phyloP scores from a whole-genome alignment of 2,797 vertebrate species.

The Onychomys leucogaster region DNA sequence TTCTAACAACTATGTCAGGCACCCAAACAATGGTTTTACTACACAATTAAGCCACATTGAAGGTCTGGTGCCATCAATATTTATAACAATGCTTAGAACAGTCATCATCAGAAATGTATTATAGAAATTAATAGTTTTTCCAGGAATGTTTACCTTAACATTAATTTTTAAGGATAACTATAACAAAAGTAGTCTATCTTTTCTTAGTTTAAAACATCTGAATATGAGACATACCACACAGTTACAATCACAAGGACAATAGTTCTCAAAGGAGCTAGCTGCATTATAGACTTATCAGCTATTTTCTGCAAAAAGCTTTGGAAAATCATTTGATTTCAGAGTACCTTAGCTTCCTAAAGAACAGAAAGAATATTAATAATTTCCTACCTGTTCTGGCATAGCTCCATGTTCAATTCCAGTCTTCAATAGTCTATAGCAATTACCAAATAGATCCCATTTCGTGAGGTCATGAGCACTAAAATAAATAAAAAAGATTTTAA shows the following conservation, averaged over 20 bases:
- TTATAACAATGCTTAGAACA: constrained; percentile 9
- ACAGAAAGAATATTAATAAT: constrained; percentile 39
- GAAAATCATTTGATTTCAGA: constrained; percentile 41
- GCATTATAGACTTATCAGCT: constrained; percentile 15
- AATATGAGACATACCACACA: background rate
- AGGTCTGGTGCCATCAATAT: constrained; percentile 5
- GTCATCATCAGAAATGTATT: constrained; percentile 9
- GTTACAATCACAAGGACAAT: constrained; percentile 26
- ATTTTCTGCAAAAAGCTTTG: constrained; percentile 37
- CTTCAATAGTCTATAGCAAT: constrained; percentile 98
- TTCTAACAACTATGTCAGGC: background rate
- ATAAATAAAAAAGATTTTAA: constrained; percentile 80
- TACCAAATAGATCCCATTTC: constrained; percentile 98
- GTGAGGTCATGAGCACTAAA: constrained; percentile 97
- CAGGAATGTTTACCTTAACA: constrained; percentile 26
- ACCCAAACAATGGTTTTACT: background rate
- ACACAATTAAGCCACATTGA: constrained; percentile 13
- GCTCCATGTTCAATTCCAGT: constrained; percentile 99
- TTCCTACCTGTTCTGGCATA: constrained; percentile 97
- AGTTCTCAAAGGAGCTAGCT: constrained; percentile 37
- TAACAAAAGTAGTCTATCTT: background rate
- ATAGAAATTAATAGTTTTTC: constrained; percentile 23
- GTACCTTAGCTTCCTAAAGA: constrained; percentile 52
- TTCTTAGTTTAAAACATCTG: constrained; percentile 8
- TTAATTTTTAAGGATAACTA: constrained; percentile 49